Conservation (phyloP, 2,888 invertebrate species). For the Phania funesta region DNA sequence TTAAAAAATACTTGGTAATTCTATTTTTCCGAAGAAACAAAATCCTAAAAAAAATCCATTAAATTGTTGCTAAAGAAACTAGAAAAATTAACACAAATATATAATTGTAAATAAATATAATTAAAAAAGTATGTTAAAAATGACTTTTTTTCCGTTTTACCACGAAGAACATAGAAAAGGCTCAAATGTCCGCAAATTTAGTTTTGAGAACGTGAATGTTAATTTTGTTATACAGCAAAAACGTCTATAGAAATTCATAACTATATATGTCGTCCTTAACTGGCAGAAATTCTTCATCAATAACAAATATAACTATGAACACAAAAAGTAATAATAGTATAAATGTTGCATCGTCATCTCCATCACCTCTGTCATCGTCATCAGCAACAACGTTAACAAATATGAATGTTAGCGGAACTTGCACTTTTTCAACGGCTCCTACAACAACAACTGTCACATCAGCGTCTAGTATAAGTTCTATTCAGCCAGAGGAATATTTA, state of each 20-base stretch:
- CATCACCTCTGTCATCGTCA: conserved; percentile 39
- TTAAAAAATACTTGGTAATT: neutral
- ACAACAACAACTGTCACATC: conserved; percentile 54
- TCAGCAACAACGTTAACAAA: conserved; percentile 47
- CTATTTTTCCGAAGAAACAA: neutral
- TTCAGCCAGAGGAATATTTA: conserved; percentile 38
- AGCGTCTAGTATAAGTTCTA: conserved; percentile 68
- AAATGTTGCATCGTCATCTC: conserved; percentile 32
- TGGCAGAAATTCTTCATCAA: conserved; percentile 70
- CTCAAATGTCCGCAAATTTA: conserved; percentile 27
- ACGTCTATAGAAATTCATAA: conserved; percentile 27
- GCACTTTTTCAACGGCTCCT: conserved; percentile 66
- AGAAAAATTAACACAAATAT: neutral
- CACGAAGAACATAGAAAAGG: conserved; percentile 7
- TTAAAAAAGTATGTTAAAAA: neutral
- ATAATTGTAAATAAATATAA: neutral
- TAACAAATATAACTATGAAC: conserved; percentile 65
- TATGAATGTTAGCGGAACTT: conserved; percentile 61
- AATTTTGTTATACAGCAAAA: conserved; percentile 39
- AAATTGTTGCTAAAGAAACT: too few relatives aligned
- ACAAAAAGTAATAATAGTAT: conserved; percentile 65
- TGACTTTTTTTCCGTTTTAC: neutral
- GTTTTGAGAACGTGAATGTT: conserved; percentile 4
- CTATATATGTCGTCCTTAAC: conserved; percentile 74
- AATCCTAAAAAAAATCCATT: neutral